A percentile compares a stretch with the other conserved stretches of the same genome.
Conservation (phyloP, 2,888 invertebrate species). For the Chaetogeoica ovagalla region DNA sequence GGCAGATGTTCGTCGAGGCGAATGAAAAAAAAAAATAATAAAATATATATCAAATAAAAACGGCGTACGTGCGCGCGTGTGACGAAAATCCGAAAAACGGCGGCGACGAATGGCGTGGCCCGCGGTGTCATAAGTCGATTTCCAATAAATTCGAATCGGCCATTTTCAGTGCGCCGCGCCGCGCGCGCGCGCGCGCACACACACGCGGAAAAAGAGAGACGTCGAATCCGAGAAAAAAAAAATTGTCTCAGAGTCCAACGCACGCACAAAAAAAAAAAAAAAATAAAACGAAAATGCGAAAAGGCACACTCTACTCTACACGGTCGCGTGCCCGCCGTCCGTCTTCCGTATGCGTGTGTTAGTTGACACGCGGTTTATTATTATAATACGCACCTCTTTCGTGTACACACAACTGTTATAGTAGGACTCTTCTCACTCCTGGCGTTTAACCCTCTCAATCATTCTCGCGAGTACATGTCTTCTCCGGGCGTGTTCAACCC, state of each 20-base stretch:
- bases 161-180: no score
- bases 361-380: neutral
- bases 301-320: no score
- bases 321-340: no score
- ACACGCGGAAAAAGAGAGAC: no score
- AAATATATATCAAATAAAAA: slow-evolving; percentile 2
- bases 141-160: neutral
- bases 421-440: neutral
- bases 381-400: no score
- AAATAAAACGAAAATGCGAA: no score
- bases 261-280: no score
- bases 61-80: neutral
- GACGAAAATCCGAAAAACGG: slow-evolving; percentile 17
- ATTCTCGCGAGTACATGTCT: neutral
- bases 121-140: slow-evolving; percentile 3
- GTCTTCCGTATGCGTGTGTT: neutral
- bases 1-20: slow-evolving; percentile 42
- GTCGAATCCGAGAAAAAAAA: no score
- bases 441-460: neutral
- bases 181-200: no score
- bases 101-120: neutral
- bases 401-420: neutral
- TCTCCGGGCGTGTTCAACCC: slow-evolving; percentile 27
- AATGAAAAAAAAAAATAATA: slow-evolving; percentile 20
- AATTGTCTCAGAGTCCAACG: no score